Evolutionary conservation across 53 echinoderm and acorn worm species (phyloP).

Genomic region (Zoroaster sp.): DNA sequence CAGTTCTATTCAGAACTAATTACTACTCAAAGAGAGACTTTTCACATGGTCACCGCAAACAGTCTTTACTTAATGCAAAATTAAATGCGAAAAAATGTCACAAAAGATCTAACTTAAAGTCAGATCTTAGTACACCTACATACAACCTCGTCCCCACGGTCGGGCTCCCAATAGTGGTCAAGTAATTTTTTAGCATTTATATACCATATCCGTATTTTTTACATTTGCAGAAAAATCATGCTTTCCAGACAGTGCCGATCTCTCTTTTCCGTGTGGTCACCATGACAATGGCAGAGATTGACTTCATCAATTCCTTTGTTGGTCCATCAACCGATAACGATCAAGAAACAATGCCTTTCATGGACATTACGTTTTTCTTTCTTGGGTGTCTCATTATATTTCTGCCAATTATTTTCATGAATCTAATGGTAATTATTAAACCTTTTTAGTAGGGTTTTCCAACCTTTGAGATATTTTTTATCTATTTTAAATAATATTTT

Average conservation of each 20-base stretch:
- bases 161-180: too few relatives aligned
- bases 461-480: too few relatives aligned
- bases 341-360: constrained; percentile 56
- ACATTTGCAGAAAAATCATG: constrained; percentile 65
- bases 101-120: too few relatives aligned
- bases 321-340: constrained; percentile 58
- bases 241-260: constrained; percentile 54
- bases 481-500: too few relatives aligned
- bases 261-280: constrained; percentile 76
- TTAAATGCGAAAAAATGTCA: too few relatives aligned
- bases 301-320: constrained; percentile 89
- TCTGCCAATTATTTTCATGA: constrained; percentile 91
- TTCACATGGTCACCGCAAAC: too few relatives aligned
- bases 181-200: neutral
- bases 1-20: too few relatives aligned
- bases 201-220: neutral
- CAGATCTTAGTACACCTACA: too few relatives aligned
- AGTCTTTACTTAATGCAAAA: too few relatives aligned
- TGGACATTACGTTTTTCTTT: constrained; percentile 42
- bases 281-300: constrained; percentile 95
- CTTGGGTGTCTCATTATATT: constrained; percentile 66
- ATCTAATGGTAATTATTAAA: constrained; percentile 88
- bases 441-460: too few relatives aligned
- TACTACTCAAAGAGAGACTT: too few relatives aligned
- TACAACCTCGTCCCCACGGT: too few relatives aligned